phyloP scores from a whole-genome alignment of 2,888 invertebrate genomes.

The Stenichneumon culpator region DNA sequence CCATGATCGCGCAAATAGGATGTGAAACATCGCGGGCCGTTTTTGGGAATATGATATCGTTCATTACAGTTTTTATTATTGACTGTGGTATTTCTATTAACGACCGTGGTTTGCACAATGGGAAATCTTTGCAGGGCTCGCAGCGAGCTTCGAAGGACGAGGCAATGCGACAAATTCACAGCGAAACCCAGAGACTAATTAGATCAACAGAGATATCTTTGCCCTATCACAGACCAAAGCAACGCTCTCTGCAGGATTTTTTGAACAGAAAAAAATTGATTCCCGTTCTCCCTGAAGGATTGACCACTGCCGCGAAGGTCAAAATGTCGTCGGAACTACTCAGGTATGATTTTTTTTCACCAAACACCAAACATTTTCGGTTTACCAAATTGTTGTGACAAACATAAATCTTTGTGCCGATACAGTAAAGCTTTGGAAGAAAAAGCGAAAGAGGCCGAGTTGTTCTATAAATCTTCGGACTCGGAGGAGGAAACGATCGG shows the following conservation, averaged over 20 bases:
- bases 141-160: conserved; percentile 85
- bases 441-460: conserved; percentile 91
- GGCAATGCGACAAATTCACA: conserved; percentile 91
- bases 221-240: conserved; percentile 95
- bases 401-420: conserved; percentile 21
- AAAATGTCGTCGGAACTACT: conserved; percentile 89
- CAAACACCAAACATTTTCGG: not conserved
- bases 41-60: too few species aligned
- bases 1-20: too few species aligned
- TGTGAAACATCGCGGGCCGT: too few species aligned
- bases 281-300: conserved; percentile 78
- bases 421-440: conserved; percentile 89
- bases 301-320: conserved; percentile 85
- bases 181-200: conserved; percentile 93
- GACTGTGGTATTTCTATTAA: too few species aligned
- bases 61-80: too few species aligned
- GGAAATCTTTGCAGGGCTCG: conserved; percentile 69
- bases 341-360: conserved; percentile 74
- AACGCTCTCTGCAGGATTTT: conserved; percentile 92
- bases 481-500: conserved; percentile 83
- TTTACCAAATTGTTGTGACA: not conserved
- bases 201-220: conserved; percentile 91
- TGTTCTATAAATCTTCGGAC: conserved; percentile 91
- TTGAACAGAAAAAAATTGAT: conserved; percentile 86
- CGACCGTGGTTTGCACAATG: not conserved